These are phyloP conservation scores for Pungitius pungitius DNA, from an alignment of 2,113 vertebrate genomes.

Conservation along the genomic window DNA sequence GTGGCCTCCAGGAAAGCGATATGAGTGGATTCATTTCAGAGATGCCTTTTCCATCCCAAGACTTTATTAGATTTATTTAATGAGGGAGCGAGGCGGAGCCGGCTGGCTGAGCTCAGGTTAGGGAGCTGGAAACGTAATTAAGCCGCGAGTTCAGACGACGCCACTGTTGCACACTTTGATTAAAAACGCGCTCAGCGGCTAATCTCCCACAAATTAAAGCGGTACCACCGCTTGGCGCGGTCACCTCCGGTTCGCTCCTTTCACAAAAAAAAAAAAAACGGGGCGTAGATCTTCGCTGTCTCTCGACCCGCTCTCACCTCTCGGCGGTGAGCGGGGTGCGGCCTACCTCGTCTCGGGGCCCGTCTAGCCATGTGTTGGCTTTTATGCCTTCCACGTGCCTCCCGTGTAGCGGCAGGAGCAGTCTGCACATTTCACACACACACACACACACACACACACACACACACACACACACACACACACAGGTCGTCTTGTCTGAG, in stretches of 20 bases:
- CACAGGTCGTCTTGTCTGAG: constrained; percentile 75
- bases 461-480: too few species aligned
- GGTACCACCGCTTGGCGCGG: constrained; percentile 61
- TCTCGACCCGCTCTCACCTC: constrained; percentile 31
- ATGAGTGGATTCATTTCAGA: constrained; percentile 78
- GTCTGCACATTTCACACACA: constrained; percentile 69
- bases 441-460: too few species aligned
- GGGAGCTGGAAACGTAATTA: constrained; percentile 80
- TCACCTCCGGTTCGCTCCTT: constrained; percentile 59
- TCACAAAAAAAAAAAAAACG: too few species aligned
- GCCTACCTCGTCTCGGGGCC: constrained; percentile 18
- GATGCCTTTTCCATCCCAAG: constrained; percentile 76
- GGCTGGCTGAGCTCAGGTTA: constrained; percentile 72
- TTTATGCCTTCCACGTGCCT: constrained; percentile 48
- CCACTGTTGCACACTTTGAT: constrained; percentile 77
- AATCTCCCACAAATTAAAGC: constrained; percentile 78
- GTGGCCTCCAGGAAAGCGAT: constrained; percentile 71
- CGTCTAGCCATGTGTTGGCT: too few species aligned
- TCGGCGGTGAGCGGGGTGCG: constrained; percentile 62
- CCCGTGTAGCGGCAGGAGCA: constrained; percentile 64
- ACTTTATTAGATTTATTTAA: constrained; percentile 81
- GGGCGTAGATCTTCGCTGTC: constrained; percentile 28
- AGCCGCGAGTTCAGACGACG: constrained; percentile 69
- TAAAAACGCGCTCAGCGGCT: constrained; percentile 79
- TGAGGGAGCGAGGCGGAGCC: constrained; percentile 71